Base-by-base conservation (phyloP, 2,797 vertebrate genomes). In the Manis javanica region DNA sequence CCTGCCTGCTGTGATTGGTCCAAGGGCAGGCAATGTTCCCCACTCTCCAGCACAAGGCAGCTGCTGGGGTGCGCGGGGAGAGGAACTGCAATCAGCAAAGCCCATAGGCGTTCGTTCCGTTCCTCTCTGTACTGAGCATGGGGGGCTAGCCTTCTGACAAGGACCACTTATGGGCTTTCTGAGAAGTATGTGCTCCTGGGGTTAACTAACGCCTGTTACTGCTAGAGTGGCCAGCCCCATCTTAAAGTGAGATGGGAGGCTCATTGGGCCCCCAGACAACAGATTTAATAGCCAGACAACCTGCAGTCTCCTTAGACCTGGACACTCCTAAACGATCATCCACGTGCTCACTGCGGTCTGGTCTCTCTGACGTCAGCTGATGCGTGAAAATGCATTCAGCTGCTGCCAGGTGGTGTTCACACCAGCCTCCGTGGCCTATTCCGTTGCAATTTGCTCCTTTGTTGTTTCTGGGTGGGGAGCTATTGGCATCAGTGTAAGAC, bases 261-360 rank as follows among this genome's bases (percentile, higher is more conserved):
- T 92, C 63, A 7, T 4, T 13, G 37, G 55, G 46, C 21, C 7
- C 19, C 14, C 12, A 34, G 46, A 46, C 15, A 59, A 46, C 39
- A 11, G 42, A 68, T 37, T n/a, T 66, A 39, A 11, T 34, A 23
- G 34, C 42, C n/a, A 78, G 49, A 77, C n/a, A 10, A 18, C 5
- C 55, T 3, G 0, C 10, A 46, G 14, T 83, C 49, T 75, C 34
- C 31, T 14, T 14, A 29, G 3, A 15, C 49, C 23, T 1, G 49
- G 49, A n/a, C n/a, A 2, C 5, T 11, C 51, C 81, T 46, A 2
- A 21, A 12, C 0, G 55, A 11, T 21, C 2, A 7, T 24, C 31
- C 16, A 0, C 16, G 31, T 9, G 7, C 31, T 3, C 12, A 39
- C 23, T 7, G 42, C 23, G 14, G 74, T 19, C 15, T 8, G 51